A percentile compares a stretch with the other conserved stretches of the same genome.
Conservation (phyloP, 2,888 invertebrate species). For the Leptothorax acervorum region DNA sequence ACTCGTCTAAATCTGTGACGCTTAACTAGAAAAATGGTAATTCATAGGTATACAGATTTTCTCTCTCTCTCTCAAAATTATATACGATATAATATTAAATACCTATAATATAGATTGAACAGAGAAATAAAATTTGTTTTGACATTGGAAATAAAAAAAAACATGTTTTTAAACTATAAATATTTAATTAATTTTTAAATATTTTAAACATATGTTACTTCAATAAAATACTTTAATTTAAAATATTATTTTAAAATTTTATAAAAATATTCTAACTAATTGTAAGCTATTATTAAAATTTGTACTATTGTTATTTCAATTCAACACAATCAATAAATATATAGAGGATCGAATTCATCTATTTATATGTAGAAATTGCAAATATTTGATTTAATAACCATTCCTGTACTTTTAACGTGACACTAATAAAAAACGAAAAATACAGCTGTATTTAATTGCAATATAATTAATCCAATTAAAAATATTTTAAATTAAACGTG, state of each 20-base stretch:
- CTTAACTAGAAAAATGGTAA: not conserved
- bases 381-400: not conserved
- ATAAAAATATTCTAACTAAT: not conserved
- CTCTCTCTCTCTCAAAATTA: not conserved
- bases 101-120: not conserved
- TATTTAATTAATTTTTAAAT: not conserved
- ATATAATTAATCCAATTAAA: slow-evolving; percentile 33
- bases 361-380: not conserved
- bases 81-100: not conserved
- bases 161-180: not conserved
- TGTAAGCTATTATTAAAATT: not conserved
- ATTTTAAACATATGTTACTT: not conserved
- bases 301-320: not conserved
- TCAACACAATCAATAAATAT: not conserved
- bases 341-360: not conserved
- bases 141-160: not conserved
- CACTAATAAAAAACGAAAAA: not conserved
- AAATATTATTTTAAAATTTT: not conserved
- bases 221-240: not conserved
- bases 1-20: not conserved
- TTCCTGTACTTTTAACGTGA: not conserved
- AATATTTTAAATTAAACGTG: slow-evolving; percentile 18
- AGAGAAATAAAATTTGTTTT: not conserved
- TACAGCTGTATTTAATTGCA: not conserved
- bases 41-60: not conserved